phyloP scores from a whole-genome alignment of 1,140 invertebrate genomes.

The Ceratoteleas bidentatus region DNA sequence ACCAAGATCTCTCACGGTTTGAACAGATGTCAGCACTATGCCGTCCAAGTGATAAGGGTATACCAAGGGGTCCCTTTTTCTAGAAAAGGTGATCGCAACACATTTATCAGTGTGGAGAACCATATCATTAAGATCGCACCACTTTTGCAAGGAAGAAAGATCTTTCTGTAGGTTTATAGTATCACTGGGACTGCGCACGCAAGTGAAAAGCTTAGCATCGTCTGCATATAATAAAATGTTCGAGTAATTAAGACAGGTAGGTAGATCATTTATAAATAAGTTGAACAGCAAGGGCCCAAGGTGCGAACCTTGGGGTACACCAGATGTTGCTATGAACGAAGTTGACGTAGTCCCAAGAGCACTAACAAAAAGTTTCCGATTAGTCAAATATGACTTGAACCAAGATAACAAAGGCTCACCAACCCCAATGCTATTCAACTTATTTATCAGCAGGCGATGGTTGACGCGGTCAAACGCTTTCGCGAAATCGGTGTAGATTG shows the following conservation, averaged over 20 bases:
- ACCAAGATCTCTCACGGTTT: background rate
- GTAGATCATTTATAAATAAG: conserved; percentile 1
- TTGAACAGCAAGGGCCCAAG: background rate
- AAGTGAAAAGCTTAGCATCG: background rate
- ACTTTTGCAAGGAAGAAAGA: background rate
- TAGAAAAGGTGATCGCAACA: background rate
- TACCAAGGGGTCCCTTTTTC: background rate
- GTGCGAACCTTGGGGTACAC: background rate
- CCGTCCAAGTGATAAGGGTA: background rate
- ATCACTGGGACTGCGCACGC: background rate
- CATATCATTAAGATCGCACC: background rate
- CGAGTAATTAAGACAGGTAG: background rate
- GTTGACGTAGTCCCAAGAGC: background rate
- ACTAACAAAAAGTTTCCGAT: background rate
- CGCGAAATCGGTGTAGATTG: background rate
- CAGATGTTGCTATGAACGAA: background rate
- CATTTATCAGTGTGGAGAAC: background rate
- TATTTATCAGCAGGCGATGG: background rate
- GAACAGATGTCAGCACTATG: background rate
- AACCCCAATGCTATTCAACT: background rate
- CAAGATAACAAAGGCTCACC: background rate
- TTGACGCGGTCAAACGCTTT: conserved; percentile 9
- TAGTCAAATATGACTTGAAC: background rate
- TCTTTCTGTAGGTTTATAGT: background rate
- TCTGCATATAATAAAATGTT: background rate